Evolutionary conservation across 2,797 vertebrate genomes (phyloP), one percentile per base, ranked within the genome.

Genomic region (Brotogeris chrysoptera): DNA sequence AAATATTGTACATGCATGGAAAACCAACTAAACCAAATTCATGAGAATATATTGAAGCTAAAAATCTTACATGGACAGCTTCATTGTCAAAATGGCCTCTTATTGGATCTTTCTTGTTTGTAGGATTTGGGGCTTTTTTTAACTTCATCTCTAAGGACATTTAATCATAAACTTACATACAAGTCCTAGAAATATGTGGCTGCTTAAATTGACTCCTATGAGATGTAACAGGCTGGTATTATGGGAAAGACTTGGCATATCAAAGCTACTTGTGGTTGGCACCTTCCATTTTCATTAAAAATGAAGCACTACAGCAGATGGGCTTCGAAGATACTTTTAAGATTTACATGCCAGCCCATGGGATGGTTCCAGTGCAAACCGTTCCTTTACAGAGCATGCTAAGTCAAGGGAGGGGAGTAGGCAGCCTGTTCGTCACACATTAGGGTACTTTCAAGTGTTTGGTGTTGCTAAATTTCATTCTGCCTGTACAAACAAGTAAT

Each of bases 231-330:
- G 94, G 88, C 86, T 91, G 88, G 41, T 71, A 88, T 68, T 92
- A 63, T 19, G 76, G 88, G 91, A 93, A 76, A 95, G 27, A 34
- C 50, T 81, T 97, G 86, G 85, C n/a, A 1, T 81, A 96, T 88
- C 86, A 68, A n/a, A 97, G 78, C 83, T 89, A 60, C 94, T 96
- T 63, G 71, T 73, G 88, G 83, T 36, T 94, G 74, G 78, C 88
- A 94, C 57, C 92, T 97, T 97, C 85, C 77, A 82, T 95, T 98
- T 98, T 94, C 92, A 97, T 97, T 97, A 97, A 97, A 97, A 97
- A 97, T 96, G 92, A 97, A 98, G 81, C 52, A 93, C 65, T 80
- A 23, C 27, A 96, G 87, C 97, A 97, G 96, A 97, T 97, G 93
- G 92, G 43, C 96, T 97, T 96, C 59, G 8, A 96, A 97, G 96